Evolutionary conservation across 2,888 invertebrate species (phyloP).

Genomic region (Andrena minutula): DNA sequence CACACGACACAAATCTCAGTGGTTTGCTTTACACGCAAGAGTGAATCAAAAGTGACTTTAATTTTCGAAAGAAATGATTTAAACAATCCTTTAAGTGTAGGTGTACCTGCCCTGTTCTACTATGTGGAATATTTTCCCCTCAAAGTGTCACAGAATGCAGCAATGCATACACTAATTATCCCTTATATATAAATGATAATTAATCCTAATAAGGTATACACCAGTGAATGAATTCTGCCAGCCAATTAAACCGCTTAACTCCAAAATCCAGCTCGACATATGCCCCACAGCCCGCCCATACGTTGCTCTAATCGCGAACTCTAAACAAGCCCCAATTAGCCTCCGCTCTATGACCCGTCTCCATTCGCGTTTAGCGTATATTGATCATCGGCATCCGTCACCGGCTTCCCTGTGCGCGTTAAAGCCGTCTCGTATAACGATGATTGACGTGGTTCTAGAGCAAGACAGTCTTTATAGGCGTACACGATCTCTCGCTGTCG

Average conservation of each 20-base stretch:
- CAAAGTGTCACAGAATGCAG: no score
- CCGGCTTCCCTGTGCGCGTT: neutral
- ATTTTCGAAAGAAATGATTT: no score
- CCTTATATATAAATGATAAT: neutral
- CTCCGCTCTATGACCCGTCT: neutral
- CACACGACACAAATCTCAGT: no score
- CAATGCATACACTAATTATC: no score
- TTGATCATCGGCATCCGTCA: constrained; percentile 25
- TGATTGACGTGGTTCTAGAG: neutral
- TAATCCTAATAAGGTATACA: neutral
- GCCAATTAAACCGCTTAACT: neutral
- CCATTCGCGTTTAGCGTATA: constrained; percentile 13
- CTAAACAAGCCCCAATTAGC: neutral
- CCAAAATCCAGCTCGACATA: neutral
- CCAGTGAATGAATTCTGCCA: neutral
- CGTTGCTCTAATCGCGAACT: neutral
- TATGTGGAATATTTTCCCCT: no score
- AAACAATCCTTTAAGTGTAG: no score
- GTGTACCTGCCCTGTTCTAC: no score
- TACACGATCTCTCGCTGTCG: neutral
- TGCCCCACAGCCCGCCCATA: neutral
- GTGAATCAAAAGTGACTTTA: no score
- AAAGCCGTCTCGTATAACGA: neutral
- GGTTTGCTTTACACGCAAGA: no score
- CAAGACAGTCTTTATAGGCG: neutral